phyloP scores from a whole-genome alignment of 1,140 invertebrate species.

The Carposina sasakii region DNA sequence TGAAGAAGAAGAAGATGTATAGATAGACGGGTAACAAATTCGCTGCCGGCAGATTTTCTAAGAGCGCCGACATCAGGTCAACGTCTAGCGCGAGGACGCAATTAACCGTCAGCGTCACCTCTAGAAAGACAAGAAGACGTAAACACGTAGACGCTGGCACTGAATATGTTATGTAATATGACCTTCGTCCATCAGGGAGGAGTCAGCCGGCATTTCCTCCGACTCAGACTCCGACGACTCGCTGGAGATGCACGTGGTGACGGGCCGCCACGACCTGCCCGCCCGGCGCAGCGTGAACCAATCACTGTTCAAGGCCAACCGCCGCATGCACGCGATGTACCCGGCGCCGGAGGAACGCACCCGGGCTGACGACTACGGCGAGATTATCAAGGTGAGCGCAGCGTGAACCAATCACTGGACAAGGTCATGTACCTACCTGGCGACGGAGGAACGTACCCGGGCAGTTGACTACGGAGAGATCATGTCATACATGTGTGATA shows the following conservation, averaged over 20 bases:
- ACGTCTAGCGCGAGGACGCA: too few species aligned
- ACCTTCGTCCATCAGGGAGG: slow-evolving; percentile 71
- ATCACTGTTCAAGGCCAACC: slow-evolving; percentile 93
- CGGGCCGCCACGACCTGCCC: slow-evolving; percentile 91
- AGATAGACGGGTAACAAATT: too few species aligned
- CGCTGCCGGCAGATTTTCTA: too few species aligned
- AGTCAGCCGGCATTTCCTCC: slow-evolving; percentile 71
- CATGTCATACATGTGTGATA: too few species aligned
- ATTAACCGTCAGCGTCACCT: too few species aligned
- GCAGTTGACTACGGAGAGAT: slow-evolving; percentile 97
- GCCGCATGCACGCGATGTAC: slow-evolving; percentile 97
- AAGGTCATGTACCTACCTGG: slow-evolving; percentile 97
- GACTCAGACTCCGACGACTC: slow-evolving; percentile 89
- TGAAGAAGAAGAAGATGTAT: too few species aligned
- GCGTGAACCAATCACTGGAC: too few species aligned
- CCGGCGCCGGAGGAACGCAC: slow-evolving; percentile 94
- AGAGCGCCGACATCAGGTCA: too few species aligned
- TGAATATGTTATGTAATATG: too few species aligned
- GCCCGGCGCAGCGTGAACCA: slow-evolving; percentile 79
- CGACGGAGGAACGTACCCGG: slow-evolving; percentile 93
- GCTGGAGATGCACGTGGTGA: slow-evolving; percentile 85
- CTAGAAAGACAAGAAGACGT: too few species aligned
- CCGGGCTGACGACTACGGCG: slow-evolving; percentile 95
- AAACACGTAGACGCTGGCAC: too few species aligned
- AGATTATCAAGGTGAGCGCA: slow-evolving; percentile 82